phyloP scores from a whole-genome alignment of 53 echinoderm and acorn worm species.

The Echinometra lucunter region DNA sequence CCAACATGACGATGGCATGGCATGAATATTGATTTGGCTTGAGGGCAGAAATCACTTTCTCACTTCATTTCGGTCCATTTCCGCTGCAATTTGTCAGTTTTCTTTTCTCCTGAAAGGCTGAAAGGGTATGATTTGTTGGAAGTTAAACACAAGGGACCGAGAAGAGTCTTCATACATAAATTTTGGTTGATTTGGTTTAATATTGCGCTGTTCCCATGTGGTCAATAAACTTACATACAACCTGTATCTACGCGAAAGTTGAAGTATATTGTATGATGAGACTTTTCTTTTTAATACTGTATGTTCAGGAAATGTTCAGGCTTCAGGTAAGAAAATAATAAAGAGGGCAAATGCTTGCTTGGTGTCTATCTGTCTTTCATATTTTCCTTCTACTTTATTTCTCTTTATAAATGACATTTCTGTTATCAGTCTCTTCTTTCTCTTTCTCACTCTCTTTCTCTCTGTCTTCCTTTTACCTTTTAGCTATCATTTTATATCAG shows the following conservation, averaged over 20 bases:
- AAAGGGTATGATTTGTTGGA: background rate
- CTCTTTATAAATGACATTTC: background rate
- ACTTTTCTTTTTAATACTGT: too few relatives aligned
- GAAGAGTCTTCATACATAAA: background rate
- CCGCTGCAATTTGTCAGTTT: background rate
- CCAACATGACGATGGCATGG: background rate
- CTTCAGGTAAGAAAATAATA: background rate
- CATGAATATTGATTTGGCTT: slow-evolving; percentile 34
- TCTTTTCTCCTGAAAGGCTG: background rate
- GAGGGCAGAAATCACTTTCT: background rate
- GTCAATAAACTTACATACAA: background rate
- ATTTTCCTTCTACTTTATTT: background rate
- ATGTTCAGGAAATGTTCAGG: background rate
- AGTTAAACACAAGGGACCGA: background rate
- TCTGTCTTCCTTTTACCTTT: too few relatives aligned
- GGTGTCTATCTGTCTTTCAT: background rate
- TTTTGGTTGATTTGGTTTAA: background rate
- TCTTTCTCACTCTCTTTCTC: background rate
- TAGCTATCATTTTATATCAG: too few relatives aligned
- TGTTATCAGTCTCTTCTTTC: background rate
- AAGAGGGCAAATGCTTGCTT: background rate
- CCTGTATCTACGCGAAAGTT: too few relatives aligned
- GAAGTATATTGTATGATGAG: too few relatives aligned
- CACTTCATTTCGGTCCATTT: background rate
- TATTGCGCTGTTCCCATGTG: background rate